A percentile compares a stretch with the other conserved stretches of the same genome.
phyloP scores from a whole-genome alignment of 2,888 invertebrate species.

The Sinhomidia bicolor region DNA sequence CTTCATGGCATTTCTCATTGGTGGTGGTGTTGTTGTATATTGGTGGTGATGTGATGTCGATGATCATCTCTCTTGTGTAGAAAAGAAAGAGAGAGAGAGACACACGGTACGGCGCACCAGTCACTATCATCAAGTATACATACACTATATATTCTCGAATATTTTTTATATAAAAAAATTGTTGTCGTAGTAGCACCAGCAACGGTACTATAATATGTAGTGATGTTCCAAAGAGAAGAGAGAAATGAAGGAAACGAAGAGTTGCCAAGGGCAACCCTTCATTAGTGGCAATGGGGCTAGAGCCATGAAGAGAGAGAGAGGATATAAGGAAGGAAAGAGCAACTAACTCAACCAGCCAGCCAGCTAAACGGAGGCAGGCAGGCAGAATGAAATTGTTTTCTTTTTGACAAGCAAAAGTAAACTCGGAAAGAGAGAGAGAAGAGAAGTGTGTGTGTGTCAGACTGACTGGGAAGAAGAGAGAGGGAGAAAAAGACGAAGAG shows the following conservation, averaged over 20 bases:
- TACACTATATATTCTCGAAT: background rate
- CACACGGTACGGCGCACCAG: too few relatives aligned
- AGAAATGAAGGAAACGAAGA: conserved; percentile 74
- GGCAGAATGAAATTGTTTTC: conserved; percentile 71
- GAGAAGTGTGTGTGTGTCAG: conserved; percentile 29
- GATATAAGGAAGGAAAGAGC: conserved; percentile 70
- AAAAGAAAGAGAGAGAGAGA: too few relatives aligned
- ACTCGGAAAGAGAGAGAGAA: too few relatives aligned
- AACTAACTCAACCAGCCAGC: conserved; percentile 46
- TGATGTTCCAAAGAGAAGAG: conserved; percentile 46
- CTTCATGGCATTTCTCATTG: conserved; percentile 71
- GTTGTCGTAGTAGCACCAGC: background rate
- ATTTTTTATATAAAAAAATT: background rate
- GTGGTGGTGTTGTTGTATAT: conserved; percentile 43
- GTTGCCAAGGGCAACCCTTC: conserved; percentile 80
- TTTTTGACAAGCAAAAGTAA: conserved; percentile 64
- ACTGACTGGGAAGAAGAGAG: conserved; percentile 16
- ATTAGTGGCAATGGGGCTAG: conserved; percentile 75
- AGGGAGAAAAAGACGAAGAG: background rate
- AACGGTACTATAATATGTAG: background rate
- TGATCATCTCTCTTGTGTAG: conserved; percentile 53
- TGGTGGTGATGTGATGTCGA: conserved; percentile 60
- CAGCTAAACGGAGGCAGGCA: conserved; percentile 38
- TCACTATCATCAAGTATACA: background rate
- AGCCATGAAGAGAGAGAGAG: background rate